These are phyloP conservation scores for Riparia riparia DNA, from an alignment of 2,113 vertebrate species.

Conservation along the genomic window DNA sequence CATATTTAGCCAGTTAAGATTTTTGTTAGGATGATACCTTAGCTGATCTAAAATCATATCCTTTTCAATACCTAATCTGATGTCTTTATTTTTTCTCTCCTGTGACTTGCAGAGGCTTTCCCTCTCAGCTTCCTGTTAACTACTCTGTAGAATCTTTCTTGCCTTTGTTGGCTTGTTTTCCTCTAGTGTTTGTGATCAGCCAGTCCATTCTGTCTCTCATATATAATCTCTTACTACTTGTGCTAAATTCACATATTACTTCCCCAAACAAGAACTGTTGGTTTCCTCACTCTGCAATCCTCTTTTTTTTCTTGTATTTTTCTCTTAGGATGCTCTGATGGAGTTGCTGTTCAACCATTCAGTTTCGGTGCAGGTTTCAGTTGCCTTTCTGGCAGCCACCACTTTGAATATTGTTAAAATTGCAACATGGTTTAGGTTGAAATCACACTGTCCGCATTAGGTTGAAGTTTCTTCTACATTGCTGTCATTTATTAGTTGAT, in stretches of 20 bases:
- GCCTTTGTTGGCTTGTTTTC: neutral
- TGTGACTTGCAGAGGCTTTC: neutral
- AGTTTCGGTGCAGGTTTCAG: neutral
- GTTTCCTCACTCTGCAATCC: neutral
- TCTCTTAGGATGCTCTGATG: neutral
- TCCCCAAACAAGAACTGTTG: neutral
- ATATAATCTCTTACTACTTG: neutral
- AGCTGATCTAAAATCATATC: neutral
- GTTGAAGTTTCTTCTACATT: neutral
- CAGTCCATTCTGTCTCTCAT: neutral
- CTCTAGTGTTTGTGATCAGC: neutral
- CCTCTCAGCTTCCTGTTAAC: neutral
- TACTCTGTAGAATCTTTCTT: neutral
- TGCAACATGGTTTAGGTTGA: neutral
- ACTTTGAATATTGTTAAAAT: neutral
- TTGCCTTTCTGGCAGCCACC: neutral
- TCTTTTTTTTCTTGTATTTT: fast-evolving
- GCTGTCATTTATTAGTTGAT: neutral
- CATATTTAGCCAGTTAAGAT: neutral
- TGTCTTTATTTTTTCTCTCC: neutral
- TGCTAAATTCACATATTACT: neutral
- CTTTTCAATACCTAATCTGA: neutral
- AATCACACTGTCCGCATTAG: neutral
- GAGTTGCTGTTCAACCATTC: neutral
- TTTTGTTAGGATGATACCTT: neutral